Conservation (phyloP, 2,888 invertebrate species). For the Leptinotarsa juncta region DNA sequence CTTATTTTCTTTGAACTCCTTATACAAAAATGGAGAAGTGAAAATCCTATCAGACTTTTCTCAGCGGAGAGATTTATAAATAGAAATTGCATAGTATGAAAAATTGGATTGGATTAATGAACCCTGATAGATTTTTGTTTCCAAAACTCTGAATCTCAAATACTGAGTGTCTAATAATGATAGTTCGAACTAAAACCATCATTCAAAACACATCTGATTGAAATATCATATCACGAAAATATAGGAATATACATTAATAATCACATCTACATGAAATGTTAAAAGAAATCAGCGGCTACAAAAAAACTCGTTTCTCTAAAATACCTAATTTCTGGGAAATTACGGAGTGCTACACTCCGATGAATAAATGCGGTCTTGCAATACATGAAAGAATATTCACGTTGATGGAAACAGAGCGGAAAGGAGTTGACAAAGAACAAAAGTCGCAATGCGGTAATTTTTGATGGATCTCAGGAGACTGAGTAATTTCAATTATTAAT, state of each 20-base stretch:
- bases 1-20: no score
- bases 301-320: not conserved
- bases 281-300: not conserved
- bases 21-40: no score
- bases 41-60: no score
- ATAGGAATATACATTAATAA: not conserved
- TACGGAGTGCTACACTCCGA: not conserved
- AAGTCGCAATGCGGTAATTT: constrained; percentile 4
- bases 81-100: no score
- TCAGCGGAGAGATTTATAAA: no score
- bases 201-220: no score
- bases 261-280: not conserved
- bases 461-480: constrained; percentile 2
- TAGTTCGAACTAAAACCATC: no score
- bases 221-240: no score
- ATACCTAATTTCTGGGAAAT: not conserved
- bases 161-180: no score
- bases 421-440: not conserved
- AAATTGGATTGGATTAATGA: no score
- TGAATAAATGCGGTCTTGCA: not conserved
- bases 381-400: not conserved
- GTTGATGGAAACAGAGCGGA: constrained; percentile 7
- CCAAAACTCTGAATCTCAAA: no score
- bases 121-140: no score
- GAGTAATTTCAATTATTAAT: not conserved